Conservation (phyloP, 1,140 invertebrate species). For the Zaprionus inermis region DNA sequence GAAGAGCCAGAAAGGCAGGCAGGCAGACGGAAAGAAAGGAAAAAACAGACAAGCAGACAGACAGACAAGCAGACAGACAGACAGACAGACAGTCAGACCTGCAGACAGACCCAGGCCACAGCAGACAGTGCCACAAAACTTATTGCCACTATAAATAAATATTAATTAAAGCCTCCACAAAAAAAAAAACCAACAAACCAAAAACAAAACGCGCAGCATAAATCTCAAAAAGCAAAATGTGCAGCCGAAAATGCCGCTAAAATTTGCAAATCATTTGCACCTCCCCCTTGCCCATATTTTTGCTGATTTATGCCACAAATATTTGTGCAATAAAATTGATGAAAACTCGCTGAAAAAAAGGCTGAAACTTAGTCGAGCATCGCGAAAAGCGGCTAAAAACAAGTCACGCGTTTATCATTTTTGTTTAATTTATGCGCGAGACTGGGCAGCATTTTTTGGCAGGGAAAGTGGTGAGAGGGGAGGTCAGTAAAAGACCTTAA, state of each 20-base stretch:
- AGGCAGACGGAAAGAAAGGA: background rate
- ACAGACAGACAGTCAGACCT: background rate
- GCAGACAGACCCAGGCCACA: background rate
- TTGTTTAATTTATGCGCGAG: constrained; percentile 61
- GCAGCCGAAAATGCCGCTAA: constrained; percentile 36
- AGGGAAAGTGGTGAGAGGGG: constrained; percentile 39
- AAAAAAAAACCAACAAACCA: background rate
- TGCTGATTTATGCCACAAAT: constrained; percentile 71
- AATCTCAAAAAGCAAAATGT: constrained; percentile 43
- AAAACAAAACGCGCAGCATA: constrained; percentile 49
- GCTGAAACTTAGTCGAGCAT: constrained; percentile 32
- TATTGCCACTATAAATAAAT: constrained; percentile 71
- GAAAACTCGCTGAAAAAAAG: constrained; percentile 34
- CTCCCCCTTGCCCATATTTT: background rate
- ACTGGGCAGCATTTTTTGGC: constrained; percentile 56
- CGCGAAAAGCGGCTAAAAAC: constrained; percentile 30
- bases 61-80: background rate
- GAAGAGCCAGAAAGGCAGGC: background rate
- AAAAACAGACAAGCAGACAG: background rate
- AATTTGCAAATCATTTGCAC: constrained; percentile 34
- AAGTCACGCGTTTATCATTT: constrained; percentile 62
- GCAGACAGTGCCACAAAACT: constrained; percentile 30
- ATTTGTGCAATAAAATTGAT: constrained; percentile 76
- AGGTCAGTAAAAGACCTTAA: constrained; percentile 4
- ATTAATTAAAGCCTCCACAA: constrained; percentile 68